Evolutionary conservation across 1,140 invertebrate genomes (phyloP), one percentile per base, ranked within the genome.

Genomic region (Tetragonula clypearis): DNA sequence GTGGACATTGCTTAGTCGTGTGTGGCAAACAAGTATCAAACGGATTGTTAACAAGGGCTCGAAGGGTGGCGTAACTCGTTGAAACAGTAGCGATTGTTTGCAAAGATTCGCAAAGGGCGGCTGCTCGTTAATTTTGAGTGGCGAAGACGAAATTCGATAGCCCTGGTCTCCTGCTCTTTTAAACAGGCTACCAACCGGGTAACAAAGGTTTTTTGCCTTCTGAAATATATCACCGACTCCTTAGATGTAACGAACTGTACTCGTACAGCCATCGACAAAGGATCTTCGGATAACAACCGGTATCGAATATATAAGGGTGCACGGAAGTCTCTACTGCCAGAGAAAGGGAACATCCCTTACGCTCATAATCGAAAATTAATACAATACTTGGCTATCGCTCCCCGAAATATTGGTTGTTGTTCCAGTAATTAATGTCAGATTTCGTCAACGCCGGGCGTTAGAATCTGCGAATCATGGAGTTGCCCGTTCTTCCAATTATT

Each of bases 91-190:
- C 56, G 84, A 88, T 83, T 78, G 87, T 85, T 66, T 80, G 86
- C 79, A 79, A 84, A 86, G 87, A 86, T 83, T 77, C 79, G 56
- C 82, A 55, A 88, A 79, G 82, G 87, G 85, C 86, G 55, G 82
- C 23, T 53, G 83, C 87, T 89, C 87, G 87, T 89, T 89, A 89
- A 89, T 89, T 81, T 77, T 66, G 58, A 69, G 58, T 73, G 86
- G 75, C 83, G 78, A 80, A 88, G 87, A 83, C 87, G 88, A 89
- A 88, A 89, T 86, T 82, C 72, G 84, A 89, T 88, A 89, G 53
- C 19, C 19, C 41, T 85, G 69, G 58, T 30, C 72, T 56, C 65
- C 66, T n/a, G 65, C 65, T 53, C 58, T 88, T 89, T 84, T 86
- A 82, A 49, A 78, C 55, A n/a, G 30, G 60, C 60, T 62, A 62